These are phyloP conservation scores for Eunapius fragilis DNA, from an alignment of 37 sponge, comb jelly and placozoan genomes.

Conservation along the genomic window DNA sequence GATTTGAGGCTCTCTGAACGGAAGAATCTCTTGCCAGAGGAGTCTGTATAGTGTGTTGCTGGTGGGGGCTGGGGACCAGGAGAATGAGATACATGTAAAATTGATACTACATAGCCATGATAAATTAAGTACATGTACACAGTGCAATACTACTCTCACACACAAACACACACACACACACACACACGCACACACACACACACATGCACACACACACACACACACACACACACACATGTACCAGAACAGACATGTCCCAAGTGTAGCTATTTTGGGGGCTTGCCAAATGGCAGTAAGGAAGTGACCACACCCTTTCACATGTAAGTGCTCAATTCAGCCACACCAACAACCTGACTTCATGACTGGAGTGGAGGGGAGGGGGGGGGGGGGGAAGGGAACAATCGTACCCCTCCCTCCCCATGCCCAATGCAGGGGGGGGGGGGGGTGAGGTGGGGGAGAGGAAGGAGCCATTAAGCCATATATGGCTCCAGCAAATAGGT, in stretches of 20 bases:
- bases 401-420: background rate
- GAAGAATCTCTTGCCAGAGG: background rate
- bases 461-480: background rate
- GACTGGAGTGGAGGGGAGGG: background rate
- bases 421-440: too few relatives aligned
- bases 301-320: background rate
- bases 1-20: background rate
- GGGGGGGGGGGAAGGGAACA: background rate
- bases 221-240: background rate
- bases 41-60: background rate
- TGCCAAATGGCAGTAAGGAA: background rate
- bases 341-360: background rate
- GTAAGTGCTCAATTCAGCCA: background rate
- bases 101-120: too few relatives aligned
- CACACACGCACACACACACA: background rate
- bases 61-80: background rate
- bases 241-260: too few relatives aligned
- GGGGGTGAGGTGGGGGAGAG: too few relatives aligned
- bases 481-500: background rate
- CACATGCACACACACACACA: background rate
- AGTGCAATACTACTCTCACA: too few relatives aligned
- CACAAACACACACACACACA: too few relatives aligned
- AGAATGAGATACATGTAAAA: background rate
- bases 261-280: background rate
- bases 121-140: too few relatives aligned